Base-by-base conservation (phyloP, 1,140 invertebrate species). In the Rhyacophila brunnea region DNA sequence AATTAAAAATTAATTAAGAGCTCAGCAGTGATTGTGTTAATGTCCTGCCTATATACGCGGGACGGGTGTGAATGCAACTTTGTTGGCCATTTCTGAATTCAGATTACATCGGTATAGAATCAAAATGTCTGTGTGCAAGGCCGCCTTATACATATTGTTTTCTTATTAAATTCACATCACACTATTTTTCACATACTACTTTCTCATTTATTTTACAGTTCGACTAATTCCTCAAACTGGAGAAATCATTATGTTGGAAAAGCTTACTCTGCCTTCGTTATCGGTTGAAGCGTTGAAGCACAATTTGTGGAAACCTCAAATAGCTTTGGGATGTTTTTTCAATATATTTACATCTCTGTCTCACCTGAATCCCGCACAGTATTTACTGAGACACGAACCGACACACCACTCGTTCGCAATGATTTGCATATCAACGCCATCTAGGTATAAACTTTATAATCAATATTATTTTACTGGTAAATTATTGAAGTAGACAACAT, bases 241-340 rank as follows among this genome's bases (percentile, higher is more conserved):
- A 3, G 74, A 79, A 67, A 43, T 78, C 35, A 68, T 80, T 11
- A 69, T 72, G 56, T 53, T 75, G 44, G 78, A 81, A 62, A 69
- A 69, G 54, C 69, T 69, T 34, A 68, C 68, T n/a, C 46, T 70
- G 42, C 65, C 66, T 20, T 71, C 73, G 18, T 56, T 80, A 17
- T 66, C 50, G 5, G 66, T 59, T 6, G 78, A 80, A 58, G 67
- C 73, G 2, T 64, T 65, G n/a, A 68, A 70, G 18, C 67, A 74
- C 20, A 71, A 74, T 49, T 62, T 71, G 0, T 54, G 70, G 11
- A 77, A 72, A 49, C 71, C 69, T 3, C 66, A 74, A 47, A 34
- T 68, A 38, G 64, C 67, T 58, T 58, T 78, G 2, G 58, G 61
- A 6, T 53, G 71, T 38, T 63, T 80, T 18, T 70, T 80, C 49